These are phyloP conservation scores for Eremophila alpestris DNA, from an alignment of 2,797 vertebrate species.

Conservation along the genomic window DNA sequence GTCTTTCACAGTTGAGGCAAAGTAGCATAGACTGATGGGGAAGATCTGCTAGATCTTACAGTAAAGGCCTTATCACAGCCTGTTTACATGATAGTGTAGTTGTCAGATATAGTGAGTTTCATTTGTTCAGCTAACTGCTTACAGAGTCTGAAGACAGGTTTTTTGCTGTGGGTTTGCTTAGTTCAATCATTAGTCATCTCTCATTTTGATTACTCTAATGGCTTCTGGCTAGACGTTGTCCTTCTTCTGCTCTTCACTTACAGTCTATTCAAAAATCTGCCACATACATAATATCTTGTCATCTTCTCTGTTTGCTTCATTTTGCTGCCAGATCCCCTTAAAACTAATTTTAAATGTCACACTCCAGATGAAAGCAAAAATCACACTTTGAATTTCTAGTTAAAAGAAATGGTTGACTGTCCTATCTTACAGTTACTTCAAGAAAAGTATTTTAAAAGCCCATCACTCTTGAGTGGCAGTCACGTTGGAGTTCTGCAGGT, in stretches of 20 bases:
- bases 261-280: slow-evolving; percentile 27
- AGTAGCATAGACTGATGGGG: not conserved
- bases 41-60: not conserved
- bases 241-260: slow-evolving; percentile 62
- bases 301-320: not conserved
- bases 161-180: slow-evolving; percentile 26
- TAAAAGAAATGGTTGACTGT: not conserved
- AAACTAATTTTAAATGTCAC: not conserved
- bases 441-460: not conserved
- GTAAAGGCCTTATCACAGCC: not conserved
- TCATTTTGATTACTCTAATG: slow-evolving; percentile 28
- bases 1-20: not conserved
- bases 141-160: not conserved
- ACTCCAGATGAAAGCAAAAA: not conserved
- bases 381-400: not conserved
- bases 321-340: slow-evolving; percentile 26
- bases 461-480: not conserved
- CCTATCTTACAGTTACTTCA: not conserved
- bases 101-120: not conserved
- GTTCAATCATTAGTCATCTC: slow-evolving; percentile 56
- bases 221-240: slow-evolving; percentile 43
- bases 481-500: not conserved
- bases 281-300: slow-evolving; percentile 18
- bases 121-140: not conserved
- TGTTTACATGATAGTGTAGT: not conserved